phyloP scores from a whole-genome alignment of 1,140 invertebrate genomes.

The Argopecten irradians region DNA sequence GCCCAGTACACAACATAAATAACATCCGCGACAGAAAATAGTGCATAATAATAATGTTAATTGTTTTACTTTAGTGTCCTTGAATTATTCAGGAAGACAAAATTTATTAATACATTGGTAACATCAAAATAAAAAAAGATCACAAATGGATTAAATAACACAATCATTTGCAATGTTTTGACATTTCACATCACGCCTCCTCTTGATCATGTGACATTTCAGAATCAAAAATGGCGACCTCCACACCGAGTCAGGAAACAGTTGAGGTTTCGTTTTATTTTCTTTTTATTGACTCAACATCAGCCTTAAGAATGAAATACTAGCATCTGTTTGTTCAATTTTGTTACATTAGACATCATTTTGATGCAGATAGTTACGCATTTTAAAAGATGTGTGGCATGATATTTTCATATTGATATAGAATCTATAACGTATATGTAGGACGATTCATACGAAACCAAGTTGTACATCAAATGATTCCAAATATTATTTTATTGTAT shows the following conservation, averaged over 20 bases:
- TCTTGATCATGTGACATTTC: constrained; percentile 45
- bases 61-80: not conserved
- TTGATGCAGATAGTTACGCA: no score
- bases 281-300: not conserved
- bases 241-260: constrained; percentile 24
- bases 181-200: not conserved
- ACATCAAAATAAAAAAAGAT: no score
- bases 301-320: not conserved
- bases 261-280: constrained; percentile 16
- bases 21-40: constrained; percentile 41
- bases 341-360: not conserved
- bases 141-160: no score
- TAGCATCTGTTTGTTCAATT: not conserved
- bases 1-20: not conserved
- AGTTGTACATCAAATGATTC: no score
- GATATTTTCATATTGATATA: no score
- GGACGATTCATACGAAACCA: no score
- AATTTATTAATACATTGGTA: no score
- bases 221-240: constrained; percentile 47
- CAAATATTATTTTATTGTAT: no score
- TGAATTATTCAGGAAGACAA: not conserved
- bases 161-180: not conserved
- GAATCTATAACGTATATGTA: no score
- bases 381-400: no score
- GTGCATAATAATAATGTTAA: not conserved